Evolutionary conservation across 1,140 invertebrate species (phyloP).

Genomic region (Panagrolaimus sp.): DNA sequence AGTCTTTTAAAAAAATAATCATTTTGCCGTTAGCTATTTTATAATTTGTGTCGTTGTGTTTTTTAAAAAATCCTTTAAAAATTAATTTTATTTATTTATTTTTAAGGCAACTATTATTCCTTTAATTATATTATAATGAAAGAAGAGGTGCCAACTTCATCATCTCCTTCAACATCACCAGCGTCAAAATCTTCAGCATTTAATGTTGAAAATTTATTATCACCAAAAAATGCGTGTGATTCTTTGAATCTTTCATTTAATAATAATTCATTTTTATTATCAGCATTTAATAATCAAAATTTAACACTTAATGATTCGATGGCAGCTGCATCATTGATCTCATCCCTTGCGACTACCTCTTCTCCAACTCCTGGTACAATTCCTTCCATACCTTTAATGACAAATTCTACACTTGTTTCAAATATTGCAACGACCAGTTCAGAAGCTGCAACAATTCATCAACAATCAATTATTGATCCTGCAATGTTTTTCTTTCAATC

Average conservation of each 20-base stretch:
- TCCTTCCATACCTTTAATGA: background rate
- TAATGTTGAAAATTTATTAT: constrained; percentile 11
- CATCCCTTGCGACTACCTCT: background rate
- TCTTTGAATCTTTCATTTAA: constrained; percentile 10
- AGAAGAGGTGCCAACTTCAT: background rate
- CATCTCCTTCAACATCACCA: background rate
- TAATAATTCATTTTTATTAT: background rate
- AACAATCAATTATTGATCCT: background rate
- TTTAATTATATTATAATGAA: background rate
- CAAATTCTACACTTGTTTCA: background rate
- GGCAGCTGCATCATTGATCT: background rate
- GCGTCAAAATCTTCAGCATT: background rate
- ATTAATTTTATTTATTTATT: background rate
- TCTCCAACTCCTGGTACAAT: background rate
- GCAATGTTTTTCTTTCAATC: constrained; percentile 9
- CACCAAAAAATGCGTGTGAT: background rate
- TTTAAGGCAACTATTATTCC: background rate
- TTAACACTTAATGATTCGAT: background rate
- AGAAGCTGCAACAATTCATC: background rate
- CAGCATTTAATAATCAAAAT: background rate
- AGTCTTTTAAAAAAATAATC: background rate
- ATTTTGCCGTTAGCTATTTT: constrained; percentile 1
- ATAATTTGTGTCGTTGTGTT: constrained; percentile 9
- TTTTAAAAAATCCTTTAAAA: background rate
- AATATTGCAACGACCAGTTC: background rate